Percentiles rank a stretch among this genome's conserved stretches.
Evolutionary conservation across 2,113 vertebrate species (phyloP).

Genomic region (Rhynchomys soricoides): DNA sequence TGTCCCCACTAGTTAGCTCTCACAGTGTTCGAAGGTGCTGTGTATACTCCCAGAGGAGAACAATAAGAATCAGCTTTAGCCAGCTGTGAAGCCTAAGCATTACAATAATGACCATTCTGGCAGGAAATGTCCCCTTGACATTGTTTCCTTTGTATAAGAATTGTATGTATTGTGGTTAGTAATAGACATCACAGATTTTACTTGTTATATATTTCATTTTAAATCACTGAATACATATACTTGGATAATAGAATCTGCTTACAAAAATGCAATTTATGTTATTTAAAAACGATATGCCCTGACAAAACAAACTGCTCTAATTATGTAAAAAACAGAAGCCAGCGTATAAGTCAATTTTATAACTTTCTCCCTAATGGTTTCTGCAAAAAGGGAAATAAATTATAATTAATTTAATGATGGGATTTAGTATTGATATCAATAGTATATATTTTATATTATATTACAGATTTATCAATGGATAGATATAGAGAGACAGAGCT

Average conservation of each 20-base stretch:
- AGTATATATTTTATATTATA: background rate
- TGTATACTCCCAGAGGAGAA: background rate
- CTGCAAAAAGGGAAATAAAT: background rate
- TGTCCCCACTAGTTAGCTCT: background rate
- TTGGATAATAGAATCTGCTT: background rate
- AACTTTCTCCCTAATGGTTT: background rate
- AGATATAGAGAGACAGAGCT: background rate
- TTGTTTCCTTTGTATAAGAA: background rate
- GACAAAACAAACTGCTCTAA: background rate
- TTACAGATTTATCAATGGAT: background rate
- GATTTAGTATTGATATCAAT: background rate
- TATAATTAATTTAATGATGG: background rate
- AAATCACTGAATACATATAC: background rate
- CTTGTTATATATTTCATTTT: background rate
- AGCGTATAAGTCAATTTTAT: background rate
- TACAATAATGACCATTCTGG: background rate
- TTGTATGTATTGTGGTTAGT: background rate
- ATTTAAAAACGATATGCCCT: constrained; percentile 10
- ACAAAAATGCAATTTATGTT: constrained; percentile 33
- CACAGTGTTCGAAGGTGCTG: background rate
- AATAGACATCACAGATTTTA: background rate
- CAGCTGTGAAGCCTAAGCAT: background rate
- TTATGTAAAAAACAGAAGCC: constrained; percentile 4
- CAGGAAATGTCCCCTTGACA: background rate
- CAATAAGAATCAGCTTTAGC: too few relatives aligned